Evolutionary conservation across 2,113 vertebrate genomes (phyloP), one percentile per base, ranked within the genome.

Genomic region (Pelecanus crispus): DNA sequence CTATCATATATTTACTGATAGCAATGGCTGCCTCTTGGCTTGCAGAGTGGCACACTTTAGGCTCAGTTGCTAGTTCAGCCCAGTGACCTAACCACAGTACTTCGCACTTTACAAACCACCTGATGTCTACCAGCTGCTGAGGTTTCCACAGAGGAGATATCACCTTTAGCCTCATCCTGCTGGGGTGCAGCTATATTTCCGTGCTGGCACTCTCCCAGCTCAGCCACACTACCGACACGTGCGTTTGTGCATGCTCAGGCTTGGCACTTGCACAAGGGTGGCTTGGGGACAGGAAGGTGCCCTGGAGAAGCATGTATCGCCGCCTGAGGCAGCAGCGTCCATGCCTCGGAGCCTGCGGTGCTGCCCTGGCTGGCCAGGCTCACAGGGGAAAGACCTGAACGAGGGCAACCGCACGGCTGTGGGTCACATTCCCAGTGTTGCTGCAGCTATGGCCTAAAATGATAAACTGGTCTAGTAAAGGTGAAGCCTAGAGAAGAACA

Each of bases 351-450:
- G 42, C 45, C 47, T 8, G 24, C 2, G 1, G 10, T 36, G 25
- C 59, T 90, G 81, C n/a, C 53, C 68, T n/a, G 38, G 15, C 28
- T 63, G 47, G 13, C 61, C 50, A 28, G 75, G 40, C 16, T 25
- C 4, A 7, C 29, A 8, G 19, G 9, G 50, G 80, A 5, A 53
- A 52, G 16, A 36, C 66, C 14, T 14, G 42, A 63, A 20, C 3
- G 4, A 53, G 38, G 6, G 20, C 0, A 1, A 25, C 29, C 2
- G 1, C 25, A 2, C 1, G 4, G 36, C 42, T 3, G 2, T 36
- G 67, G 32, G 49, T 72, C 28, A 8, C 25, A 6, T 62, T 88
- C n/a, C 32, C 15, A 17, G 20, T 32, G 66, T 13, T 52, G 31
- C n/a, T 68, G 81, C 78, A 77, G 62, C 56, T 81, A 1, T 40